Evolutionary conservation across 2,113 vertebrate species (phyloP).

Genomic region (Bucco capensis): DNA sequence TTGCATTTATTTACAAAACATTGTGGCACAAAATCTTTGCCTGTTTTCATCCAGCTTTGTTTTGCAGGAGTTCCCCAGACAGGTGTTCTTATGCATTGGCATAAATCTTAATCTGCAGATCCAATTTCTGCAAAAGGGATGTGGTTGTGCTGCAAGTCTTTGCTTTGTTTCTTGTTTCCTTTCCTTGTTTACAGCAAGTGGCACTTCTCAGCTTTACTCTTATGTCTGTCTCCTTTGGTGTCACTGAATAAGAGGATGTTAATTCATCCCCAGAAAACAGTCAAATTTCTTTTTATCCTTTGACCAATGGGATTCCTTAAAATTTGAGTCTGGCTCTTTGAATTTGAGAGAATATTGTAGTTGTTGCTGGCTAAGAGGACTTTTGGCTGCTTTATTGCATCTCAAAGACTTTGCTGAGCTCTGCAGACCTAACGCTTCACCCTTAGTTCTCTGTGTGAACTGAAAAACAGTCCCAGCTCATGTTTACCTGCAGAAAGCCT

Average conservation of each 20-base stretch:
- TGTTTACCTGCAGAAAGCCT: background rate
- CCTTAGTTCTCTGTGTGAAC: background rate
- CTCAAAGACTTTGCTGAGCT: background rate
- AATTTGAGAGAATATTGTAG: background rate
- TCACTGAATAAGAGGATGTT: background rate
- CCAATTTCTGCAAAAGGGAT: background rate
- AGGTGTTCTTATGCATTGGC: background rate
- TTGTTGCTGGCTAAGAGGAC: background rate
- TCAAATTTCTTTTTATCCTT: background rate
- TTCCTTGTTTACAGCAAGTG: background rate
- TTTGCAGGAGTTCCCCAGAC: background rate
- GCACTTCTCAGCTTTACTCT: background rate
- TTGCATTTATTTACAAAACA: background rate
- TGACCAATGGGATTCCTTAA: background rate
- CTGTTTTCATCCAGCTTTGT: background rate
- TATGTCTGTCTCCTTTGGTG: background rate
- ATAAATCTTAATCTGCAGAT: background rate
- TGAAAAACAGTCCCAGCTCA: background rate
- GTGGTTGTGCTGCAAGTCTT: background rate
- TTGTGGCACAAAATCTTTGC: background rate
- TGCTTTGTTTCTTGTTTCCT: background rate
- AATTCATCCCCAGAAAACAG: background rate
- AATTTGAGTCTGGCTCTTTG: background rate
- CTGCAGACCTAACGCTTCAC: too few species aligned
- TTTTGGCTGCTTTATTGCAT: background rate